Evolutionary conservation across 2,113 vertebrate genomes (phyloP).

Genomic region (Melanocharis versteri): DNA sequence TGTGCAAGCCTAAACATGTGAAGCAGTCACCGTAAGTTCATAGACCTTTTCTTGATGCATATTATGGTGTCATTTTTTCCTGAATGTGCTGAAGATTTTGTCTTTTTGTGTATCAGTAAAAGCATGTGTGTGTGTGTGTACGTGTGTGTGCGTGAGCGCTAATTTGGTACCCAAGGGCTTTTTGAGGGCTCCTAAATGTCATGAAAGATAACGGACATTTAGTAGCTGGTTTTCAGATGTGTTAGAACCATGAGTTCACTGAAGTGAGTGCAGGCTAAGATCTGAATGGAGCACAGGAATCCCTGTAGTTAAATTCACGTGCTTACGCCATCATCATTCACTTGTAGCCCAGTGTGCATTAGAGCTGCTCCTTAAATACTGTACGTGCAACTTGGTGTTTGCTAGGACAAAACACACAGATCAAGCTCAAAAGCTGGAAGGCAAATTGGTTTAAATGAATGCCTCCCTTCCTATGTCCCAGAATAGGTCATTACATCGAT

Average conservation of each 20-base stretch:
- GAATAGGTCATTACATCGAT: background rate
- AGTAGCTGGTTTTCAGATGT: background rate
- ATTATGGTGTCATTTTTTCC: background rate
- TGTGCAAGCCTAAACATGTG: conserved; percentile 33
- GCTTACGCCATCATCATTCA: background rate
- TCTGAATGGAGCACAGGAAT: conserved; percentile 8
- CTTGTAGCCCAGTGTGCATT: background rate
- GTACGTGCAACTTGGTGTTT: background rate
- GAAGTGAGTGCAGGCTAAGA: background rate
- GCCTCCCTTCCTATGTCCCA: background rate
- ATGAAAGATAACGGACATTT: background rate
- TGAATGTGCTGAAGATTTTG: conserved; percentile 11
- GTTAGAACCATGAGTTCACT: background rate
- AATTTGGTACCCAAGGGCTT: conserved; percentile 1
- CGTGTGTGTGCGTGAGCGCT: accelerated
- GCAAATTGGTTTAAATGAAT: background rate
- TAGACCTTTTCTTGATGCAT: conserved; percentile 7
- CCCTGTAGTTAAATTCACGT: background rate
- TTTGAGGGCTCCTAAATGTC: background rate
- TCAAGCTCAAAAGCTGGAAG: background rate
- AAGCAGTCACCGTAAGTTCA: conserved; percentile 19
- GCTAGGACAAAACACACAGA: background rate
- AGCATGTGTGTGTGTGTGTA: background rate
- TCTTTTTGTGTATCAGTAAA: conserved; percentile 14
- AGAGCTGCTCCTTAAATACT: background rate